Evolutionary conservation across 2,113 vertebrate genomes (phyloP).

Genomic region (Bucco capensis): DNA sequence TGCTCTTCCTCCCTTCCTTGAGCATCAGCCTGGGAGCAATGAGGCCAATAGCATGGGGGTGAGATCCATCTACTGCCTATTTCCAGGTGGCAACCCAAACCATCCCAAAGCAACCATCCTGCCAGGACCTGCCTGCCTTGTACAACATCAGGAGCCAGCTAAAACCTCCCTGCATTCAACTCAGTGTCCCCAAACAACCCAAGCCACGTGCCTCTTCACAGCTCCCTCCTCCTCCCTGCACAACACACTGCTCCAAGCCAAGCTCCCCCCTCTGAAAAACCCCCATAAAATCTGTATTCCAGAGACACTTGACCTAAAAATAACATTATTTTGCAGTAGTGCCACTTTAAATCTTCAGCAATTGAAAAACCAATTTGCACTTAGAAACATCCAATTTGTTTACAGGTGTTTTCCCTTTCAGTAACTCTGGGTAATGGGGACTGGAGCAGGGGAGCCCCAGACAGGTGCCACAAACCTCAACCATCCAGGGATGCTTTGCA

Average conservation of each 20-base stretch:
- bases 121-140: neutral
- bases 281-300: neutral
- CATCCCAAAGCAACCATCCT: neutral
- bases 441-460: neutral
- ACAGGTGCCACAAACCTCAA: neutral
- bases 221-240: neutral
- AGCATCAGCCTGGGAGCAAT: rapidly evolving
- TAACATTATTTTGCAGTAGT: slow-evolving; percentile 23
- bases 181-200: neutral
- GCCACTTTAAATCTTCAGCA: slow-evolving; percentile 58
- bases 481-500: rapidly evolving
- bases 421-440: neutral
- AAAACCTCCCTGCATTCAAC: neutral
- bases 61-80: neutral
- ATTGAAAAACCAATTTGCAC: slow-evolving; percentile 64
- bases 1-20: rapidly evolving
- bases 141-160: neutral
- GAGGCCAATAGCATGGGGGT: neutral
- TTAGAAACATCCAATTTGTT: slow-evolving; percentile 59
- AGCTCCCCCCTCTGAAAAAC: neutral
- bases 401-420: slow-evolving; percentile 52
- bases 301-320: neutral
- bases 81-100: neutral
- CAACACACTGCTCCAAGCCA: neutral
- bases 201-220: neutral